These are phyloP conservation scores for Maccullochella peelii DNA, from an alignment of 2,113 vertebrate species.

Conservation along the genomic window DNA sequence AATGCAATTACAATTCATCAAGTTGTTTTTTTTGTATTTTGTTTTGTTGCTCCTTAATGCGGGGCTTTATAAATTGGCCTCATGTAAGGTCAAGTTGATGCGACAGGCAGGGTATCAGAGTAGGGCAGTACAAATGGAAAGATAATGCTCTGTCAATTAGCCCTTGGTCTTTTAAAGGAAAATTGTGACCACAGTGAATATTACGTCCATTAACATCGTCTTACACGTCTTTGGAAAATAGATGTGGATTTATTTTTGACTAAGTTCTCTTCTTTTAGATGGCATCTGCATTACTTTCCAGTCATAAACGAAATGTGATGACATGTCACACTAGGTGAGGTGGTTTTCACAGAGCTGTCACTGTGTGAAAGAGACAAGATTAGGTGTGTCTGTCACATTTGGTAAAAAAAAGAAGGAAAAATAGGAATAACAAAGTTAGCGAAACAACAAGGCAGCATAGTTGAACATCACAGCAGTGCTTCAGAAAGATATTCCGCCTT, in stretches of 20 bases:
- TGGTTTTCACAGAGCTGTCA: slow-evolving; percentile 16
- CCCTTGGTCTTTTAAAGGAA: background rate
- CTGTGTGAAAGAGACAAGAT: background rate
- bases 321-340: slow-evolving; percentile 8
- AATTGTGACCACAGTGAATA: background rate
- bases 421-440: background rate
- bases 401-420: background rate
- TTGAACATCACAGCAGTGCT: background rate
- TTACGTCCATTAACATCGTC: background rate
- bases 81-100: background rate
- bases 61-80: background rate
- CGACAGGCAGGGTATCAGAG: slow-evolving; percentile 20
- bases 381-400: background rate
- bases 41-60: slow-evolving; percentile 9
- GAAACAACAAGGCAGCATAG: background rate
- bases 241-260: background rate
- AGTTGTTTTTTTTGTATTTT: slow-evolving; percentile 25
- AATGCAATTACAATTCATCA: slow-evolving; percentile 18
- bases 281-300: slow-evolving; percentile 2
- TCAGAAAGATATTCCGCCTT: background rate
- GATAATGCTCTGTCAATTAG: slow-evolving; percentile 4
- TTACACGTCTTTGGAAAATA: background rate
- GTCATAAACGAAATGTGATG: slow-evolving; percentile 8
- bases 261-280: background rate
- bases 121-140: slow-evolving; percentile 1